phyloP scores from a whole-genome alignment of 2,888 invertebrate genomes.

The Orthosia incerta region DNA sequence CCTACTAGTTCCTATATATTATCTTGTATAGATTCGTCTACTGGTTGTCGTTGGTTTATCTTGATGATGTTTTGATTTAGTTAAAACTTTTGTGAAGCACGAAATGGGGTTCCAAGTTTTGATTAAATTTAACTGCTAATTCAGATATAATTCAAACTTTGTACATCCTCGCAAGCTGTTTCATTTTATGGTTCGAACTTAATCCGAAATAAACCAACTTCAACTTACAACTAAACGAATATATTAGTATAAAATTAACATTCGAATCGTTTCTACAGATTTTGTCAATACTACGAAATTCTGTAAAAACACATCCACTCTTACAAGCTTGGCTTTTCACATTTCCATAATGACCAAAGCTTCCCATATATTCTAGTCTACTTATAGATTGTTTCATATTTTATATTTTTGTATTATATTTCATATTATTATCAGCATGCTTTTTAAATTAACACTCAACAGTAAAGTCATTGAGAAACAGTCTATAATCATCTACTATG shows the following conservation, averaged over 20 bases:
- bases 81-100: neutral
- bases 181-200: neutral
- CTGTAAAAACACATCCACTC: constrained; percentile 71
- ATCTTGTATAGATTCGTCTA: constrained; percentile 28
- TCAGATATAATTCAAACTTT: neutral
- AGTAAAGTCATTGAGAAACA: constrained; percentile 73
- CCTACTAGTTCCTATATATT: constrained; percentile 3
- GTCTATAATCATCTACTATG: constrained; percentile 73
- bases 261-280: constrained; percentile 63
- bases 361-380: constrained; percentile 76
- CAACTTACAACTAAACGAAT: constrained; percentile 22
- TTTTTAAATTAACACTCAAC: constrained; percentile 63
- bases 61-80: constrained; percentile 1
- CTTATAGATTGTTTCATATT: constrained; percentile 86
- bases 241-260: constrained; percentile 47
- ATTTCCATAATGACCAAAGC: constrained; percentile 75
- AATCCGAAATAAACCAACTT: constrained; percentile 53
- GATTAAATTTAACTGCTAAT: constrained; percentile 10
- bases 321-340: constrained; percentile 78
- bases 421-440: constrained; percentile 71
- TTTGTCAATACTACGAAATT: constrained; percentile 24
- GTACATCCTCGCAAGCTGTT: constrained; percentile 1
- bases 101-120: neutral
- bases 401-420: constrained; percentile 64
- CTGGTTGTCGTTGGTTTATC: constrained; percentile 45